Conservation (phyloP, 2,797 vertebrate species). For the Caiman crocodilus region DNA sequence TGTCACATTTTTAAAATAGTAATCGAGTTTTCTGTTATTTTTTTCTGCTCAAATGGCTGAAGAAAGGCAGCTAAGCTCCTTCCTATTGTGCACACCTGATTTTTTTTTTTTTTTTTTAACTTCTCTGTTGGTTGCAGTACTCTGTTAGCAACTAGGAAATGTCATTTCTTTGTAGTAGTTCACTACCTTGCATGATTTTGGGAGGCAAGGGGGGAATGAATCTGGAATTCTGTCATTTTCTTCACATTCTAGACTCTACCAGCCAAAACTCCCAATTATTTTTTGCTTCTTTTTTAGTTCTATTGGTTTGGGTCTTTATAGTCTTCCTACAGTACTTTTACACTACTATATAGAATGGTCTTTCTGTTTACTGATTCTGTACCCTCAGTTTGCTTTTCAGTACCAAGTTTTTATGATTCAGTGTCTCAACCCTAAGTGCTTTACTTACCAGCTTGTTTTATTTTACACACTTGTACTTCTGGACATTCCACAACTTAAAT, state of each 20-base stretch:
- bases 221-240: background rate
- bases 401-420: background rate
- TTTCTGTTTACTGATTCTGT: background rate
- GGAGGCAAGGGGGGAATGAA: background rate
- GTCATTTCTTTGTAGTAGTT: background rate
- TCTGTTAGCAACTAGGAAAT: background rate
- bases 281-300: background rate
- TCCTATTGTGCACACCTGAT: background rate
- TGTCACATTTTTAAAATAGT: conserved; percentile 54
- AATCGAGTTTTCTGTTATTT: conserved; percentile 48
- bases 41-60: conserved; percentile 32
- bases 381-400: background rate
- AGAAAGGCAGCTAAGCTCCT: conserved; percentile 1
- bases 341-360: too few relatives aligned
- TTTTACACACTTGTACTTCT: background rate
- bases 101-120: background rate
- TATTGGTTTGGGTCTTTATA: background rate
- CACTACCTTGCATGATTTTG: background rate
- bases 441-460: background rate
- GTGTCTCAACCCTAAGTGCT: background rate
- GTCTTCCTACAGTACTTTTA: background rate
- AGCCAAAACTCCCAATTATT: background rate
- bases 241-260: background rate
- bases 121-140: background rate
- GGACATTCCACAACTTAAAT: background rate